phyloP scores from a whole-genome alignment of 92 coral and sea anemone species.

The Umimayanthus kanabou region DNA sequence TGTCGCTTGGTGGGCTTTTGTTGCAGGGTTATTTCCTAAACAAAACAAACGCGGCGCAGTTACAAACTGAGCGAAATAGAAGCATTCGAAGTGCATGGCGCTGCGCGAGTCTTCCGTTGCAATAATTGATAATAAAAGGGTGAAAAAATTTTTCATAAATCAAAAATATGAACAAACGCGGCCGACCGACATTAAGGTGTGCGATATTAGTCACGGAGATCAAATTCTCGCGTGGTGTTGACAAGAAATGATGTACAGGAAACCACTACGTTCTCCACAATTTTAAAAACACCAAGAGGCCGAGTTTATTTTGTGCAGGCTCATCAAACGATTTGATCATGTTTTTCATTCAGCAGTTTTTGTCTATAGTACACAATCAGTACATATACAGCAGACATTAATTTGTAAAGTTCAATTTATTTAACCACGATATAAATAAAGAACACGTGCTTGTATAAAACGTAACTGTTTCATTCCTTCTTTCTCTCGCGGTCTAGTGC shows the following conservation, averaged over 20 bases:
- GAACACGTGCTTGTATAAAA: not conserved
- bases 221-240: slow-evolving; percentile 19
- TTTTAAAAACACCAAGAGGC: not conserved
- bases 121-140: not conserved
- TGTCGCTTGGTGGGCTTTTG: not conserved
- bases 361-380: not conserved
- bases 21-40: slow-evolving; percentile 1
- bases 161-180: not conserved
- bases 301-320: not conserved
- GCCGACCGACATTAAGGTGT: slow-evolving; percentile 10
- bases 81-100: not conserved
- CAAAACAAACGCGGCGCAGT: not conserved
- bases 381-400: not conserved
- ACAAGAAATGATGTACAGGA: slow-evolving; percentile 24
- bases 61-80: not conserved
- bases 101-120: slow-evolving; percentile 23
- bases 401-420: not conserved
- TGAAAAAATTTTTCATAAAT: not conserved
- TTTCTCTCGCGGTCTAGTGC: not conserved
- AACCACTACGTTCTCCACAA: not conserved
- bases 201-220: not conserved
- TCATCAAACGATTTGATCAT: not conserved
- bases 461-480: not conserved
- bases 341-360: not conserved
- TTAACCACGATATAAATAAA: no score